These are phyloP conservation scores for Typhlichthys subterraneus DNA, from an alignment of 2,797 vertebrate species.

Conservation along the genomic window DNA sequence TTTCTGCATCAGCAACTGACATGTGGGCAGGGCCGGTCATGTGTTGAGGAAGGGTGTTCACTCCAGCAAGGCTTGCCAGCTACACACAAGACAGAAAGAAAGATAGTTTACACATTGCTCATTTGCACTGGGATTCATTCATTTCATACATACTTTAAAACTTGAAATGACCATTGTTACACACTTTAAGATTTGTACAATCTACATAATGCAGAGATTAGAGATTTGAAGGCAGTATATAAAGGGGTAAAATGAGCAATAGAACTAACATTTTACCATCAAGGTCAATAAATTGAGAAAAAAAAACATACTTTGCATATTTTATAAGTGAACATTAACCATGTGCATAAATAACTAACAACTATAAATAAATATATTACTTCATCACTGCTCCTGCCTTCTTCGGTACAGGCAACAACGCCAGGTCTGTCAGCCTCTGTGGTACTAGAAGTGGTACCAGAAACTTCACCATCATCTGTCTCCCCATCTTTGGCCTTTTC, in stretches of 20 bases:
- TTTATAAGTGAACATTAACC: too few species aligned
- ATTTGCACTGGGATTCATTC: not conserved
- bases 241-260: too few species aligned
- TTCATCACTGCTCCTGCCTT: constrained; percentile 76
- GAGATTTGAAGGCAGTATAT: constrained; percentile 16
- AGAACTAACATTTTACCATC: not conserved
- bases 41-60: constrained; percentile 72
- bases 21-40: constrained; percentile 56
- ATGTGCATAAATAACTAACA: too few species aligned
- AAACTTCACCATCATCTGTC: constrained; percentile 72
- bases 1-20: constrained; percentile 50
- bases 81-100: constrained; percentile 15
- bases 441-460: constrained; percentile 69
- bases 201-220: constrained; percentile 19
- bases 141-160: too few species aligned
- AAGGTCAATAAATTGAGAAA: too few species aligned
- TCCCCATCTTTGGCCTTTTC: constrained; percentile 83
- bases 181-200: constrained; percentile 22
- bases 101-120: not conserved
- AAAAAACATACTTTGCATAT: too few species aligned
- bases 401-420: constrained; percentile 72
- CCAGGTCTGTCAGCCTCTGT: constrained; percentile 79
- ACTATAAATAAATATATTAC: constrained; percentile 50
- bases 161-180: too few species aligned
- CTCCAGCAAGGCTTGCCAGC: constrained; percentile 72